phyloP scores from a whole-genome alignment of 92 coral and sea anemone genomes.

The Meandrina meandrites region DNA sequence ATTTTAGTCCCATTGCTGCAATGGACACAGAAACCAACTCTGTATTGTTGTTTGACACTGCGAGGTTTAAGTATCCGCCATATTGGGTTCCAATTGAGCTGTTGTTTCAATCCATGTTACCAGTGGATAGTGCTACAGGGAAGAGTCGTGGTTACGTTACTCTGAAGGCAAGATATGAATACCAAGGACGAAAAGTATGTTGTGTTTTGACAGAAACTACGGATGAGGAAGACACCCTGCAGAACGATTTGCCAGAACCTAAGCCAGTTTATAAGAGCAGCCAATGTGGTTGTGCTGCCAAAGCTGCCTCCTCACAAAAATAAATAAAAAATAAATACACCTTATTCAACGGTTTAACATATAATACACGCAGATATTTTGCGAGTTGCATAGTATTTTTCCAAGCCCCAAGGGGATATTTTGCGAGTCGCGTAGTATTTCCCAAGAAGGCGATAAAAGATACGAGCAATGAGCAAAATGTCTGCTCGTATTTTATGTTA shows the following conservation, averaged over 20 bases:
- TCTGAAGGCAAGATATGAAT: conserved; percentile 53
- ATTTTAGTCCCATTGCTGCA: conserved; percentile 94
- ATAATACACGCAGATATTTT: too few relatives aligned
- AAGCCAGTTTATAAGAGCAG: conserved; percentile 45
- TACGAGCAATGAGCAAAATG: too few relatives aligned
- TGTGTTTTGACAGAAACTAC: conserved; percentile 46
- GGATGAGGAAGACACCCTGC: neutral
- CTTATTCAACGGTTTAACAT: too few relatives aligned
- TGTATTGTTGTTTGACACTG: conserved; percentile 85
- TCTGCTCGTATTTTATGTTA: too few relatives aligned
- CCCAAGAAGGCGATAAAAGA: too few relatives aligned
- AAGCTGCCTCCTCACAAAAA: neutral
- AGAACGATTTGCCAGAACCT: conserved; percentile 46
- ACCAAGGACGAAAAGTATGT: conserved; percentile 64
- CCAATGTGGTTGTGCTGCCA: neutral
- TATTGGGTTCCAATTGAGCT: conserved; percentile 86
- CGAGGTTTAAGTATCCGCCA: conserved; percentile 92
- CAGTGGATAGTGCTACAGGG: conserved; percentile 74
- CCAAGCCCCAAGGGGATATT: too few relatives aligned
- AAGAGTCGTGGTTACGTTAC: conserved; percentile 74
- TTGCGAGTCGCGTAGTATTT: too few relatives aligned
- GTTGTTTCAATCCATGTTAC: conserved; percentile 78
- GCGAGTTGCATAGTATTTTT: too few relatives aligned
- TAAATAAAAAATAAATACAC: too few relatives aligned
- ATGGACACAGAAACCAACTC: conserved; percentile 75